A percentile compares a stretch with the other conserved stretches of the same genome.
Conservation (phyloP, 1,140 invertebrate genomes). For the silkworm (Bombyx mori) region DNA sequence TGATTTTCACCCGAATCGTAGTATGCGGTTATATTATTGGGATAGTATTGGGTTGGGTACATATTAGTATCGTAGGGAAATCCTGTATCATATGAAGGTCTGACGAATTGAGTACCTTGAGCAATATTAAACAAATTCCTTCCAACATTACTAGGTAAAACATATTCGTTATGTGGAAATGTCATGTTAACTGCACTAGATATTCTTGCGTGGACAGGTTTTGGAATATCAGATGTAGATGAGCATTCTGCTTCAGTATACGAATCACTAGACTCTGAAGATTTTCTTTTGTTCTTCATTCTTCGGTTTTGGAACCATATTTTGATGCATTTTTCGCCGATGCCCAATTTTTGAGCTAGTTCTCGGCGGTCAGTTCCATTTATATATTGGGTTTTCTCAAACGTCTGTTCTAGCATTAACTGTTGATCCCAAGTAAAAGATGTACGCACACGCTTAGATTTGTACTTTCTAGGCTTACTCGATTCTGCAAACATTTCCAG, state of each 20-base stretch:
- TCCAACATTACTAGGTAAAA: too few species aligned
- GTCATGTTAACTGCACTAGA: too few species aligned
- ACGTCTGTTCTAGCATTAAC: conserved; percentile 32
- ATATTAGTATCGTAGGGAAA: conserved; percentile 19
- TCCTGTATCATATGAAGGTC: too few species aligned
- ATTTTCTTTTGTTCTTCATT: conserved; percentile 27
- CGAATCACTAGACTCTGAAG: too few species aligned
- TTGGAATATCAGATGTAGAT: too few species aligned
- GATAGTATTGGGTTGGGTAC: conserved; percentile 33
- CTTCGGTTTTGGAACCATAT: conserved; percentile 50
- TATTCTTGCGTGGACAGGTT: too few species aligned
- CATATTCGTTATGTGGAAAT: too few species aligned
- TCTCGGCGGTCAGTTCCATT: conserved; percentile 23
- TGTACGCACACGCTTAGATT: conserved; percentile 33
- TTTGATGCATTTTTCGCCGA: conserved; percentile 38
- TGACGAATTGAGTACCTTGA: too few species aligned
- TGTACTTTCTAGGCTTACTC: conserved; percentile 17
- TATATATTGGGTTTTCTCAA: conserved; percentile 32
- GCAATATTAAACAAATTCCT: too few species aligned
- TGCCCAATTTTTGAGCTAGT: conserved; percentile 26
- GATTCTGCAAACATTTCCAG: conserved; percentile 6
- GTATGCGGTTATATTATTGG: conserved; percentile 1
- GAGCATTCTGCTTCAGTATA: too few species aligned
- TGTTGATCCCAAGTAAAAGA: conserved; percentile 44
- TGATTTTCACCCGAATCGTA: too few species aligned